Evolutionary conservation across 1,140 invertebrate genomes (phyloP), one percentile per base, ranked within the genome.

Genomic region (Drosophila hydei): DNA sequence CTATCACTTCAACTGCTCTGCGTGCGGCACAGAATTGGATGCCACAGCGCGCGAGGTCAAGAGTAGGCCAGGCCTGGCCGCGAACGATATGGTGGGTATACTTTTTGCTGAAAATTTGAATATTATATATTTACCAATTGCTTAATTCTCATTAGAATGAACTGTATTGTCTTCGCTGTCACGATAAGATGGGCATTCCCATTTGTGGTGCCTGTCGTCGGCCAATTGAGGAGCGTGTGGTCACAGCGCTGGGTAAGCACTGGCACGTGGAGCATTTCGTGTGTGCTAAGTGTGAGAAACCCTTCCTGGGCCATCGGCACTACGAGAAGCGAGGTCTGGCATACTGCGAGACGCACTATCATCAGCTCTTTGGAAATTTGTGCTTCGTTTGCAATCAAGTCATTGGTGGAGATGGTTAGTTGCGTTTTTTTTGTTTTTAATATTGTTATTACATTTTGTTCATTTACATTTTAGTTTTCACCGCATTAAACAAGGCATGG

Each of bases 221-320:
- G 16, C 98, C 98, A 1, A 98, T 99, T 71, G 98, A 99, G 92
- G 98, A 99, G 91, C 93, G 98, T 47, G 97, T 99, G 12, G 97
- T 99, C 5, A 99, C 98, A 19, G 98, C 98, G 14, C 92, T 99
- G n/a, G 98, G 98, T 4, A 99, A 99, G 92, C 97, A 99, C 89
- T 99, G 98, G 98, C 99, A 99, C 93, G 98, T 99, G 12, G 99
- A 99, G 95, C 99, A 99, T 93, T 99, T 99, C 93, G 99, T 99
- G 0, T 99, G 99, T 92, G 98, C 98, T 67, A 99, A 99, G 92
- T 99, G 99, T 92, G 99, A 99, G 92, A 99, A 99, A 91, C 99
- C 99, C 1, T 99, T 99, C 93, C 94, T 99, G 89, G 99, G 99
- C 0, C 98, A 99, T 93, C 95, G 98, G 2, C 99, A 99, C 92